Base-by-base conservation (phyloP, 1,140 invertebrate genomes). In the Marisa cornuarietis region DNA sequence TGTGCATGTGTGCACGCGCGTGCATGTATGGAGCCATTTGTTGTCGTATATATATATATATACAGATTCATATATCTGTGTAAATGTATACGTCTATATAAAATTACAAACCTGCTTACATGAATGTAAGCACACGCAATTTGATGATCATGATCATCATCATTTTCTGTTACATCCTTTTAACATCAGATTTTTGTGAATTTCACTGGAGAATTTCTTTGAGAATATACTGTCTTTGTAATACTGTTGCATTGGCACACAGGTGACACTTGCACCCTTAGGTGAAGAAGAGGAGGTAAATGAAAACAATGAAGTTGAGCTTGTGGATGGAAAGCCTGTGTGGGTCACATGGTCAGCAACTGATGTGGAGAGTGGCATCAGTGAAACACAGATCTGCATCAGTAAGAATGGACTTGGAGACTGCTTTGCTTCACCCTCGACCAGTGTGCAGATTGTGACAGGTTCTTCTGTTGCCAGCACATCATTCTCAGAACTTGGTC, bases 241-340 rank as follows among this genome's bases (percentile, higher is more conserved):
- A 51, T 20, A 58, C 52, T 52, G 10, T 61, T 58, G 54, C 54
- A 58, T 58, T 58, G 10, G 65, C 22, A 42, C 72, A 8, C 71
- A 85, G 84, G 80, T 86, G 31, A 58, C 65, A 16, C 73, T 86
- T 10, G 83, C 79, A 49, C 78, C 81, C 22, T 63, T 71, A 20
- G 81, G 69, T 10, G 81, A 85, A 49, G 85, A 86, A 24, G 85
- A 86, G 69, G 81, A 86, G 68, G 22, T 81, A 24, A 61, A 77
- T 52, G 83, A 82, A n/a, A n/a, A 81, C n/a, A 80, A 77, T 31
- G 62, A 81, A 61, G 78, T 86, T 16, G 58, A 82, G 68, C 83
- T 83, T 54, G 75, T 79, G 26, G 81, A 85, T 49, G 73, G 77
- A 58, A 65, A 80, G 73, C 73, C 74, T 0, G 76, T 86, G 49